Evolutionary conservation across 2,113 vertebrate species (phyloP).

Genomic region (Rhabdornis inornatus): DNA sequence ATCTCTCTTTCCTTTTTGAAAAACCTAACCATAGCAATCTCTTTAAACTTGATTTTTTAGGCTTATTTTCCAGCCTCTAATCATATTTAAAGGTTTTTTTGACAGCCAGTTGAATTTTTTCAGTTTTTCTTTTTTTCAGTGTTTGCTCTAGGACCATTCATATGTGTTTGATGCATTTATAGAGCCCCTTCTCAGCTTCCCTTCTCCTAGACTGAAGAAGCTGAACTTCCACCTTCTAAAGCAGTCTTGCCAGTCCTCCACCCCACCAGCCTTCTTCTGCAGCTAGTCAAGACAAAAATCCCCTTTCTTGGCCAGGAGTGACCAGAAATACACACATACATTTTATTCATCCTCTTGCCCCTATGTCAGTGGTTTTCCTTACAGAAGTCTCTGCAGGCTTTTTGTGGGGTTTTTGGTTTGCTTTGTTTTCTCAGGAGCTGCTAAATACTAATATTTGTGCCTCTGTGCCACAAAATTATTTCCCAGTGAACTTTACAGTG

Average conservation of each 20-base stretch:
- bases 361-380: neutral
- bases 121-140: neutral
- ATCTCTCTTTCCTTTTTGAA: neutral
- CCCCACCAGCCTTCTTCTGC: neutral
- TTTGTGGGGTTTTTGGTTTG: neutral
- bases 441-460: neutral
- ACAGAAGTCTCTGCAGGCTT: neutral
- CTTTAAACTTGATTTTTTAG: neutral
- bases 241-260: neutral
- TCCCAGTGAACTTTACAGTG: neutral
- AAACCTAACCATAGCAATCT: neutral
- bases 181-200: neutral
- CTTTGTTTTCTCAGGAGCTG: neutral
- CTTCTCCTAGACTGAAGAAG: neutral
- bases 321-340: neutral
- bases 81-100: neutral
- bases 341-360: neutral
- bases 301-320: neutral
- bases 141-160: neutral
- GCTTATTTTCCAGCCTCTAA: neutral
- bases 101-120: neutral
- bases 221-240: neutral
- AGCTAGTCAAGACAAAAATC: neutral
- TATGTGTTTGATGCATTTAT: neutral
- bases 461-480: neutral